phyloP scores from a whole-genome alignment of 2,113 vertebrate genomes.

The Platysternon megacephalum region DNA sequence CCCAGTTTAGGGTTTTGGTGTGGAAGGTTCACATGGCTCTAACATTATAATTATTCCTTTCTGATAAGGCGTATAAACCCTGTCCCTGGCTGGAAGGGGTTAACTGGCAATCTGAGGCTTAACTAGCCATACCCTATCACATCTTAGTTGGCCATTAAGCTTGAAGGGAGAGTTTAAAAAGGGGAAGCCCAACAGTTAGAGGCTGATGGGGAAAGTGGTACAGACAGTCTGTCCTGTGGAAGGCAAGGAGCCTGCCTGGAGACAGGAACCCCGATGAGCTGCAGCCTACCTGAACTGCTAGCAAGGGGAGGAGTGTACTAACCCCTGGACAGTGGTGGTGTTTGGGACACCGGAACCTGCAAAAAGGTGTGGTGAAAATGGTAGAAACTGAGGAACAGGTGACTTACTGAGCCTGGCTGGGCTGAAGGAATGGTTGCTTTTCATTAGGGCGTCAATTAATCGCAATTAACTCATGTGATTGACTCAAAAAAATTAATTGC shows the following conservation, averaged over 20 bases:
- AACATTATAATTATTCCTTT: slow-evolving; percentile 59
- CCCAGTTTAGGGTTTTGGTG: slow-evolving; percentile 17
- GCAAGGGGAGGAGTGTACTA: background rate
- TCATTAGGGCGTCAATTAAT: too few relatives aligned
- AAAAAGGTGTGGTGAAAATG: background rate
- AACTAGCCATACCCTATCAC: background rate
- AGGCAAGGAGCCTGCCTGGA: background rate
- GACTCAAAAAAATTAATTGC: too few relatives aligned
- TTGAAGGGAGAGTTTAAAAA: background rate
- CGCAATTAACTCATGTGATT: too few relatives aligned
- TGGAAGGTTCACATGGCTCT: background rate
- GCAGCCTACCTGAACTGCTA: background rate
- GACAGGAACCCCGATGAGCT: background rate
- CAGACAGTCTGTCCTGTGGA: background rate
- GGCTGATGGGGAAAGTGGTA: background rate
- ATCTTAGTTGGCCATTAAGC: background rate
- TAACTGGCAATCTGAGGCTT: background rate
- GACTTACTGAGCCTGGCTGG: background rate
- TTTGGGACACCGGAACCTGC: background rate
- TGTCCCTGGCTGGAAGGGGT: background rate
- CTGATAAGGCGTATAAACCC: slow-evolving; percentile 18
- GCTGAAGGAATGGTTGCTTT: background rate
- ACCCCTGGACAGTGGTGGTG: background rate
- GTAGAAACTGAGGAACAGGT: background rate
- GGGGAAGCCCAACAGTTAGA: background rate